These are phyloP conservation scores for Micromussa lordhowensis DNA, from an alignment of 92 coral and sea anemone species.

Conservation along the genomic window DNA sequence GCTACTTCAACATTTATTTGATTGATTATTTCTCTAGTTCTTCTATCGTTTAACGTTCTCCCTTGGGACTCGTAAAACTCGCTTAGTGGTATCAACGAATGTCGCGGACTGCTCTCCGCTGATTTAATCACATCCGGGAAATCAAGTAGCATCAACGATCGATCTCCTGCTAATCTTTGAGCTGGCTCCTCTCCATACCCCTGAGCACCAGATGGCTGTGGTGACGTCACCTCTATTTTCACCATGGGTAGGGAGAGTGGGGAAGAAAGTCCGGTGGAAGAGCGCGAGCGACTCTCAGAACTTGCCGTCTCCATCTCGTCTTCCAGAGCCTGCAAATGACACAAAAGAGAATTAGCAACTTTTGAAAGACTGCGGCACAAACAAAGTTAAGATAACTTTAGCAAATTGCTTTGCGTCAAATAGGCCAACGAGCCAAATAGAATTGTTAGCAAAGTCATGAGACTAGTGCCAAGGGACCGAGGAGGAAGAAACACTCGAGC, in stretches of 20 bases:
- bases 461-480: neutral
- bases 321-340: constrained; percentile 71
- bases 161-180: constrained; percentile 35
- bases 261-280: constrained; percentile 79
- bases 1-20: constrained; percentile 88
- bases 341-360: neutral
- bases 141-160: constrained; percentile 74
- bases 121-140: constrained; percentile 99
- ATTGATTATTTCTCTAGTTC: constrained; percentile 83
- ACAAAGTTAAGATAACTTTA: neutral
- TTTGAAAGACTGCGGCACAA: neutral
- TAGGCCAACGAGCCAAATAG: neutral
- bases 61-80: constrained; percentile 64
- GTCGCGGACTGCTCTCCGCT: constrained; percentile 96
- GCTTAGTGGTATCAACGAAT: constrained; percentile 78
- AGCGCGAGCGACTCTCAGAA: constrained; percentile 68
- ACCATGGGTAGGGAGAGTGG: constrained; percentile 85
- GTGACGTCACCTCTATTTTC: constrained; percentile 74
- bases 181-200: constrained; percentile 35
- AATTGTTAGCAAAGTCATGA: neutral
- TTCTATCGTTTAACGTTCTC: constrained; percentile 60
- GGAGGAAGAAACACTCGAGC: neutral
- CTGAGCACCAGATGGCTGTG: constrained; percentile 63
- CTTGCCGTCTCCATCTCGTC: constrained; percentile 73
- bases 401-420: neutral